These are phyloP conservation scores for Hystrix cristata DNA, from an alignment of 2,113 vertebrate species.

Conservation along the genomic window DNA sequence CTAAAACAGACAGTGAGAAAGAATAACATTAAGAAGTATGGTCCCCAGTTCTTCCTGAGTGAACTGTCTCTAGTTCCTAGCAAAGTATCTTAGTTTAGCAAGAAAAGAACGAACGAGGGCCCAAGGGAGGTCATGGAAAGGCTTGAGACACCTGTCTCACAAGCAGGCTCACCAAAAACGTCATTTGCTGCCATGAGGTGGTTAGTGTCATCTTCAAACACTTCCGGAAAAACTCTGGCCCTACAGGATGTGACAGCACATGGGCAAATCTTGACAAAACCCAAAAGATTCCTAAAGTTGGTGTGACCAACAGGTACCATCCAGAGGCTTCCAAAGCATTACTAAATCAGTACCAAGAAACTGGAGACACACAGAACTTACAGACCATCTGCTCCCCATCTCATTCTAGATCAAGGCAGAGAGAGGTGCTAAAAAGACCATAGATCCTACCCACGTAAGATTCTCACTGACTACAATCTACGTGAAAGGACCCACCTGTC, in stretches of 20 bases:
- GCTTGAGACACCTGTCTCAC: not conserved
- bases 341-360: not conserved
- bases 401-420: not conserved
- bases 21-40: not conserved
- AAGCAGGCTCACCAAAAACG: not conserved
- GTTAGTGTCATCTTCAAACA: not conserved
- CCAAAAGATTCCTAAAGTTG: not conserved
- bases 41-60: not conserved
- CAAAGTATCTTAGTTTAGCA: not conserved
- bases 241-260: not conserved
- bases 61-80: not conserved
- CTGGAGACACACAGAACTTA: not conserved
- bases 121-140: not conserved
- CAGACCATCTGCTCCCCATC: not conserved
- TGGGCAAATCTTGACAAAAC: not conserved
- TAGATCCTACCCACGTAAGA: not conserved
- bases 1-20: not conserved
- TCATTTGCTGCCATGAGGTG: not conserved
- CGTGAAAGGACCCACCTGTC: not conserved
- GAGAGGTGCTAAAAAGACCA: not conserved
- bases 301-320: not conserved
- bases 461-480: not conserved
- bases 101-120: conserved; percentile 3
- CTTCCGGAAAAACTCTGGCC: not conserved
- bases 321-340: not conserved